Conservation (phyloP, 2,113 vertebrate species). For the Rhynchomys soricoides region DNA sequence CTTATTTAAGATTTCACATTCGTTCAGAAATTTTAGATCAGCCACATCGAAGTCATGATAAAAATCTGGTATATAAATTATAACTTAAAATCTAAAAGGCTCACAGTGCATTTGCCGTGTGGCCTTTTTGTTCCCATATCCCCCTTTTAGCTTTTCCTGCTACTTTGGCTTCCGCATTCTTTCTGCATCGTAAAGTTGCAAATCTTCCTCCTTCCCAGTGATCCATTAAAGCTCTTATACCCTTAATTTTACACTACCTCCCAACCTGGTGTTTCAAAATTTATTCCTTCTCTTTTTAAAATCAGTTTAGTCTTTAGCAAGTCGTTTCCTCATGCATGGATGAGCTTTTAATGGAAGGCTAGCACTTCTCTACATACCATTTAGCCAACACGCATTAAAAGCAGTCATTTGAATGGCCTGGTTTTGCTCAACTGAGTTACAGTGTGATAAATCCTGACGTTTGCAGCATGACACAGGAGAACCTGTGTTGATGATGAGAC, state of each 20-base stretch:
- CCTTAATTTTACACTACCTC: not conserved
- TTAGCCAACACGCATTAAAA: not conserved
- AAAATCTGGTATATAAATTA: not conserved
- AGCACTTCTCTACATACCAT: not conserved
- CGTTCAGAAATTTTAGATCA: not conserved
- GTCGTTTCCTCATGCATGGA: not conserved
- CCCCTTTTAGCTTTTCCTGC: not conserved
- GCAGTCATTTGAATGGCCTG: not conserved
- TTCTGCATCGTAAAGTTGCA: not conserved
- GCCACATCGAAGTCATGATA: not conserved
- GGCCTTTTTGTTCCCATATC: not conserved
- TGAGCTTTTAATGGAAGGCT: not conserved
- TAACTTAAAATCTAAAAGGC: not conserved
- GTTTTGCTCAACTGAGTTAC: not conserved
- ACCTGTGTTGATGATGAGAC: not conserved
- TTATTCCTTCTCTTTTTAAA: not conserved
- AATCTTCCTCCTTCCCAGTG: not conserved
- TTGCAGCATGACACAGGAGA: not conserved
- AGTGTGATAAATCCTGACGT: not conserved
- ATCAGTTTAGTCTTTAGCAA: not conserved
- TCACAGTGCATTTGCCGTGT: not conserved
- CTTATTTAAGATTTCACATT: not conserved
- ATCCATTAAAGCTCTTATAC: not conserved
- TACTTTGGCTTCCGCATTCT: not conserved
- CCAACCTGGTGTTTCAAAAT: not conserved